Evolutionary conservation across 2,888 invertebrate species (phyloP), one percentile per base, ranked within the genome.

Genomic region (Leistus spinibarbis): DNA sequence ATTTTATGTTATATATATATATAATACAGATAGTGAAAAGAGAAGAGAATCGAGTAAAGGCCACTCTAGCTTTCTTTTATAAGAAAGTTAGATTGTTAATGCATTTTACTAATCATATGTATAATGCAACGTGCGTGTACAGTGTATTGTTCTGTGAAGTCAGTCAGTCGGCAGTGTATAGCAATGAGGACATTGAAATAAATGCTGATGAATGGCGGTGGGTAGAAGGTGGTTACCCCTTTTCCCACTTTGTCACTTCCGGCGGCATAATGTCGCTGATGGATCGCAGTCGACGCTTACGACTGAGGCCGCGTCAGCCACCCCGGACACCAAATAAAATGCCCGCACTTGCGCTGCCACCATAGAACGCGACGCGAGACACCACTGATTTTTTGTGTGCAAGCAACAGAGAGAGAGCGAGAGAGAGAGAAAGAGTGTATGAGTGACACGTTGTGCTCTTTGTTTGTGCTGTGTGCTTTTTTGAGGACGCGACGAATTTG

Each of bases 181-280:
- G 40, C 5, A 40, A 40, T 3, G 40, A 40, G 40, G 20, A 60
- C 60, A 60, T 60, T 20, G 19, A 60, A 60, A 60, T n/a, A n/a
- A n/a, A n/a, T 1, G 10, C 60, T 60, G 19, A 60, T 19, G 60
- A 60, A 17, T 60, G 19, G 13, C 5, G 7, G 19, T 54, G 54
- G 13, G 54, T 16, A 3, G 19, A 17, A 57, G 57, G 20, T 9
- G 2, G 19, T 20, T 19, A 10, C 3, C 60, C 19, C 60, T 60
- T 60, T 60, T 19, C 2, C 20, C 67, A 73, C 73, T 73, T 73
- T 73, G 73, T 73, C 73, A 67, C 73, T 57, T 67, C 73, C 73
- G n/a, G 62, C 62, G 67, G 67, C 62, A 73, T 73, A 67, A 67
- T 73, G 67, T 67, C 22, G 67, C 62, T 73, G 67, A 73, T 73